Conservation (phyloP, 2,797 vertebrate genomes). For the Kryptopterus vitreolus region DNA sequence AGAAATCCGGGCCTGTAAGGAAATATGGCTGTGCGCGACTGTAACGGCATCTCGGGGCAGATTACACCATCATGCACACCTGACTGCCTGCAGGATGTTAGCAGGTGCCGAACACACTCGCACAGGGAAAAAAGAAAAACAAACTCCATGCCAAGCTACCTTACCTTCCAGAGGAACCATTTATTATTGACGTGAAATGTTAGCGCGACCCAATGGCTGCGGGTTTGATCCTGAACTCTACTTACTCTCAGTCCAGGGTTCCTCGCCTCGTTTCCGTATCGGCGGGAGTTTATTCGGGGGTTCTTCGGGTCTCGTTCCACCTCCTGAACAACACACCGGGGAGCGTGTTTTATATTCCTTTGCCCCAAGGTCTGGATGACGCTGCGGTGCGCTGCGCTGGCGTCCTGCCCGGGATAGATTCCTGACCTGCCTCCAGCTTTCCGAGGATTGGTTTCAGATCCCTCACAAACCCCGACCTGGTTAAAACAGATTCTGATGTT, state of each 20-base stretch:
- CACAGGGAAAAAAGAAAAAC: neutral
- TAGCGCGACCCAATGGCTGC: neutral
- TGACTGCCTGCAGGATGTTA: slow-evolving; percentile 38
- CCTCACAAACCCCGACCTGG: neutral
- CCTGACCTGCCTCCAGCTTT: neutral
- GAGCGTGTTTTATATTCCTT: neutral
- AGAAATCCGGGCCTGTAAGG: slow-evolving; percentile 11
- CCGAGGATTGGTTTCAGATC: neutral
- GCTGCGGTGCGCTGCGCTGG: neutral
- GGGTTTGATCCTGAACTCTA: slow-evolving; percentile 6
- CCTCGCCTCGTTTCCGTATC: neutral
- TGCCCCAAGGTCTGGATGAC: neutral
- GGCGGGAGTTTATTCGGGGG: neutral
- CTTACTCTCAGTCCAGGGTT: neutral
- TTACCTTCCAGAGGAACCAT: slow-evolving; percentile 10
- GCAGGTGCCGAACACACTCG: slow-evolving; percentile 33
- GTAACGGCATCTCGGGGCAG: slow-evolving; percentile 11
- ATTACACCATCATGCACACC: slow-evolving; percentile 41
- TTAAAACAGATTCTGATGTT: neutral
- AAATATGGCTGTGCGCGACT: slow-evolving; percentile 31
- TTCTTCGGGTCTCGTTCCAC: neutral
- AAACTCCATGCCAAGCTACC: slow-evolving; percentile 28
- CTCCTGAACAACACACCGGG: neutral
- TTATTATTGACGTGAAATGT: slow-evolving; percentile 11
- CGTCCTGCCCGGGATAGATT: neutral